Base-by-base conservation (phyloP, 2,113 vertebrate species). In the Brienomyrus brachyistius region DNA sequence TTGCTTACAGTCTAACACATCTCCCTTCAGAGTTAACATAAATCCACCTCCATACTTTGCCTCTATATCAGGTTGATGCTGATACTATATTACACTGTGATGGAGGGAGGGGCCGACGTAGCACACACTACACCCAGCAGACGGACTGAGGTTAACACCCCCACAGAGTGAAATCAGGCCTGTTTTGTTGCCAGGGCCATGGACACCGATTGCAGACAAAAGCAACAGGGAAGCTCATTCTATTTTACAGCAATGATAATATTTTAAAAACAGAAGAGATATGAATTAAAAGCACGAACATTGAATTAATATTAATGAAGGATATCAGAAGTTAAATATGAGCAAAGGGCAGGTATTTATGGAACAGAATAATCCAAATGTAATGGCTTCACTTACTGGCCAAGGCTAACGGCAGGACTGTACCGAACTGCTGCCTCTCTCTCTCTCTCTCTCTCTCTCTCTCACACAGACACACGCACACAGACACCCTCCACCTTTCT, bases 241-340 rank as follows among this genome's bases (percentile, higher is more conserved):
- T 10, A 31, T 27, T 11, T 10, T 27, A 11, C 27, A 13, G n/a
- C 62, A 31, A 70, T 70, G 62, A 70, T 27, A 70, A 70, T 70
- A 70, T 70, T 70, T 70, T 31, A 70, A 70, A 80, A 80, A 80
- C 31, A 19, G 35, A 43, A 17, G 74, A 80, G 35, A 80, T 43
- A 31, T 80, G 35, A 80, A 43, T 80, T 43, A 35, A 43, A 80
- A 19, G 31, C 35, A 43, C 19, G 74, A 43, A 19, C 35, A 43
- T 17, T 77, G 74, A 80, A 80, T 80, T 80, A 80, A 80, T 43
- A 80, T 80, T 80, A 80, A 80, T 80, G 74, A 80, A 80, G 31
- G 35, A 80, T 80, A 17, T 80, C 31, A 40, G 17, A 31, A 70
- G 10, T 70, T 31, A 70, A 70, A 70, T 70, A 70, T 70, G 74